Conservation (phyloP, 2,888 invertebrate genomes). For the Eupithecia centaureata region DNA sequence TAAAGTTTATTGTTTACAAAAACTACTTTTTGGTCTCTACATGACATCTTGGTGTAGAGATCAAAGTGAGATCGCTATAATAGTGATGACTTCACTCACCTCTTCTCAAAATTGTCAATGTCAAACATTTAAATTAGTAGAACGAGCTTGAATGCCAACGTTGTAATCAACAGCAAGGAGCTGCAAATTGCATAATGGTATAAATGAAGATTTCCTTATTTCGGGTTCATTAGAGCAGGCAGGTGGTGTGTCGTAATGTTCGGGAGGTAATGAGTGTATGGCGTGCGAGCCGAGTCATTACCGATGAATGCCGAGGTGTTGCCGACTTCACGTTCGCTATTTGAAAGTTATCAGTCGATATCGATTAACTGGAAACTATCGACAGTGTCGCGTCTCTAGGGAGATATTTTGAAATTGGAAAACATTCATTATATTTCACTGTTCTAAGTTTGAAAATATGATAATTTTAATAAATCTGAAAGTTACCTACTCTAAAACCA, state of each 20-base stretch:
- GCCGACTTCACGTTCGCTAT: constrained; percentile 29
- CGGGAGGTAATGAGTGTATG: constrained; percentile 33
- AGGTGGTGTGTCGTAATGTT: constrained; percentile 23
- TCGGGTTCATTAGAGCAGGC: constrained; percentile 32
- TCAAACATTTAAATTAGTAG: not conserved
- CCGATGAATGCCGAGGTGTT: constrained; percentile 33
- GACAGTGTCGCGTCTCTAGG: constrained; percentile 3
- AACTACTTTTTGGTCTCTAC: too few relatives aligned
- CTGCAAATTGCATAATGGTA: constrained; percentile 27
- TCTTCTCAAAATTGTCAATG: not conserved
- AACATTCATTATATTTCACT: not conserved
- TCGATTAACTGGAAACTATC: constrained; percentile 23
- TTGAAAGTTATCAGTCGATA: constrained; percentile 30
- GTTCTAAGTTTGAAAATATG: not conserved
- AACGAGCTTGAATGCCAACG: constrained; percentile 1
- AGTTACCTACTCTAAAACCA: too few relatives aligned
- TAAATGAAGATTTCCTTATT: constrained; percentile 37
- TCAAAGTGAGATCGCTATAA: too few relatives aligned
- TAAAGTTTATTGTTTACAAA: too few relatives aligned
- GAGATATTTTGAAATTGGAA: not conserved
- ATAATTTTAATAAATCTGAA: too few relatives aligned
- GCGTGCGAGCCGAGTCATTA: constrained; percentile 56
- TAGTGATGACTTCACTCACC: not conserved
- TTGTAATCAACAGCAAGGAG: constrained; percentile 16
- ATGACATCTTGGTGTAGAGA: too few relatives aligned